Evolutionary conservation across 2,113 vertebrate genomes (phyloP).

Genomic region (Chinchilla lanigera): DNA sequence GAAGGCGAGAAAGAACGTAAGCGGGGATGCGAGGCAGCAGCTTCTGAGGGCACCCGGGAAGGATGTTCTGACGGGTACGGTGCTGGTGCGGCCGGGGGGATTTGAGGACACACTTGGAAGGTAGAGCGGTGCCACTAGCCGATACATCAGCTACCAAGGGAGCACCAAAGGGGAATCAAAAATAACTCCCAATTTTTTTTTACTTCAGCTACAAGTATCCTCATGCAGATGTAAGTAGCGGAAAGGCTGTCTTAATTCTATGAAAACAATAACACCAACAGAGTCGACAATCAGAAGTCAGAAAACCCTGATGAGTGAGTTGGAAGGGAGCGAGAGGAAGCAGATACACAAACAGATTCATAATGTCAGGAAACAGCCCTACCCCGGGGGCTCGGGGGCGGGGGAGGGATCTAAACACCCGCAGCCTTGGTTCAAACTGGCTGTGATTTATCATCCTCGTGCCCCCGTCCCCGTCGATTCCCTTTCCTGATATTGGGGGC

Average conservation of each 20-base stretch:
- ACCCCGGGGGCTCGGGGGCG: not conserved
- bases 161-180: not conserved
- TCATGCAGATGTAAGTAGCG: not conserved
- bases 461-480: not conserved
- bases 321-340: conserved; percentile 36
- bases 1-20: not conserved
- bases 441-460: not conserved
- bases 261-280: not conserved
- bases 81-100: not conserved
- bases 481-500: not conserved
- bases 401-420: not conserved
- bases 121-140: not conserved
- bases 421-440: not conserved
- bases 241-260: not conserved
- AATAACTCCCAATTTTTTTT: not conserved
- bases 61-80: not conserved
- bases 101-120: not conserved
- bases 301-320: conserved; percentile 38
- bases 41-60: not conserved
- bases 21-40: too few relatives aligned
- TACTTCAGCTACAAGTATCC: not conserved
- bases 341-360: conserved; percentile 57
- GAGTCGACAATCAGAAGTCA: not conserved
- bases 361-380: conserved; percentile 56
- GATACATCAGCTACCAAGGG: not conserved